Conservation (phyloP, 37 sponge, comb jelly and placozoan genomes). For the Hormiphora californensis region DNA sequence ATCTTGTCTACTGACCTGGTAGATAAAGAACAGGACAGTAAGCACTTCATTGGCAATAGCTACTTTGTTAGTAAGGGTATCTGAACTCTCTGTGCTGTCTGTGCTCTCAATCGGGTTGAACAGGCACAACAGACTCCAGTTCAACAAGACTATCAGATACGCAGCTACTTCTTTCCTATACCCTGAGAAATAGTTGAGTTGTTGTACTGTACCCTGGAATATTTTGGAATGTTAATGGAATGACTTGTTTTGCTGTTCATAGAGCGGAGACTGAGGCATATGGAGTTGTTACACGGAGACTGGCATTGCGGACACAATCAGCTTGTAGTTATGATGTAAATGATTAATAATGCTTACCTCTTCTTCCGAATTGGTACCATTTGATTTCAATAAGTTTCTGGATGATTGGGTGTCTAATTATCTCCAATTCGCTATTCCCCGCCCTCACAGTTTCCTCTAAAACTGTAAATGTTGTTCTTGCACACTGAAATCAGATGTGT, state of each 20-base stretch:
- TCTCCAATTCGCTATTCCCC: background rate
- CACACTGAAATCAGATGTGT: conserved; percentile 24
- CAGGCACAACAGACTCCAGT: conserved; percentile 47
- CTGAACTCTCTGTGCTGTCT: no score
- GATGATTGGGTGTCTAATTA: conserved; percentile 64
- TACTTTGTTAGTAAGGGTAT: no score
- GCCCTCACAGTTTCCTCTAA: conserved; percentile 31
- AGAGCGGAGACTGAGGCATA: no score
- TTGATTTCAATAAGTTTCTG: conserved; percentile 58
- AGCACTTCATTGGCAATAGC: conserved; percentile 39
- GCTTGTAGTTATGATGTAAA: background rate
- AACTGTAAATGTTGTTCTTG: conserved; percentile 33
- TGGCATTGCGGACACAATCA: no score
- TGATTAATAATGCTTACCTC: background rate
- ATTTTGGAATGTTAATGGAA: no score
- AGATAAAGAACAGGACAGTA: conserved; percentile 26
- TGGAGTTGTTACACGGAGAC: no score
- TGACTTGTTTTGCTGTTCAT: no score
- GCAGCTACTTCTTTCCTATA: conserved; percentile 36
- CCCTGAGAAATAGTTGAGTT: no score
- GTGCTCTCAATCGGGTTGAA: background rate
- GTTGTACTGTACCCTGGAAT: no score
- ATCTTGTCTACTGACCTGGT: no score
- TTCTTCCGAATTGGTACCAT: conserved; percentile 60
- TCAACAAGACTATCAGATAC: conserved; percentile 22